Conservation (phyloP, 2,888 invertebrate genomes). For the Dorcus parallelipipedus region DNA sequence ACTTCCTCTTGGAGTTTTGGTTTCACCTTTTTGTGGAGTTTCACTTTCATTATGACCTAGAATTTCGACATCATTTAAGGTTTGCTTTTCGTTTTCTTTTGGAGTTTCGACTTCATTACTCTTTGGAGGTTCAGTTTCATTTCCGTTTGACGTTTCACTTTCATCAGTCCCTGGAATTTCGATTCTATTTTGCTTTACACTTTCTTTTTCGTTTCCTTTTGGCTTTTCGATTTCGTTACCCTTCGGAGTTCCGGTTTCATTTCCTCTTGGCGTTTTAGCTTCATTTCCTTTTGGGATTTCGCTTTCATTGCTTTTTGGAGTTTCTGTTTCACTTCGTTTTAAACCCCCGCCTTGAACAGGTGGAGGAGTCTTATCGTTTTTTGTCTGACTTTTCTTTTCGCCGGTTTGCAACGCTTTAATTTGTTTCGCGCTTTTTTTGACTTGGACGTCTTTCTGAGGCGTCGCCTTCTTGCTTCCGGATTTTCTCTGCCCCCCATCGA, state of each 20-base stretch:
- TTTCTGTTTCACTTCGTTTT: not conserved
- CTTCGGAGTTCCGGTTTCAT: not conserved
- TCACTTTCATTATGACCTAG: not conserved
- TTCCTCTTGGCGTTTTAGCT: not conserved
- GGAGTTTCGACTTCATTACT: not conserved
- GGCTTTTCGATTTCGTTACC: not conserved
- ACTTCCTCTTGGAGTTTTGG: not conserved
- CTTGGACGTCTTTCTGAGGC: not conserved
- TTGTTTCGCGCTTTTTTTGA: not conserved
- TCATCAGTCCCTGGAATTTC: no score
- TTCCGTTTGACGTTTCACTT: no score
- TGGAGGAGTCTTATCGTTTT: not conserved
- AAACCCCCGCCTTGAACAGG: not conserved
- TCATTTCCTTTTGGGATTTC: not conserved
- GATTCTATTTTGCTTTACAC: not conserved
- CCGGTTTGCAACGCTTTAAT: not conserved
- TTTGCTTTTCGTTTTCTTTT: not conserved
- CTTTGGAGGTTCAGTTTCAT: not conserved
- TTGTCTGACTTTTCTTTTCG: no score
- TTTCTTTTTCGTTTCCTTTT: no score
- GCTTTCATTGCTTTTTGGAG: not conserved
- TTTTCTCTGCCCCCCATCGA: not conserved
- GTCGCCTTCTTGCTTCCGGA: not conserved
- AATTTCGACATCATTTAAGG: slow-evolving; percentile 2
- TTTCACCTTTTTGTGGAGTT: slow-evolving; percentile 8